Percentiles rank a stretch among this genome's conserved stretches.
Conservation (phyloP, 2,113 vertebrate genomes). For the Chloroceryle aenea region DNA sequence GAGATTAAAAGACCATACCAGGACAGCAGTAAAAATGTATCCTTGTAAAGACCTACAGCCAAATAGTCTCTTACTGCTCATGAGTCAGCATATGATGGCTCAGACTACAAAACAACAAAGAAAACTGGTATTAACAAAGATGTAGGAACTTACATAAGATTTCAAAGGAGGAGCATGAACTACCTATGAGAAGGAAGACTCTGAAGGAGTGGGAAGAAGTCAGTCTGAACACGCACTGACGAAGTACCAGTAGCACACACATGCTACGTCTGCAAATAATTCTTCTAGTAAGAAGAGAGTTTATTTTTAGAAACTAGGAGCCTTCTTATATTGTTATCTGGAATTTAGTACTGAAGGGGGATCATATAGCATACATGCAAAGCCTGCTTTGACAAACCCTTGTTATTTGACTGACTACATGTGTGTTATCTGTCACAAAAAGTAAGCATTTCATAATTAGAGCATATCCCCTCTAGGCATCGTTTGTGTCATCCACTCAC, state of each 20-base stretch:
- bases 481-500: neutral
- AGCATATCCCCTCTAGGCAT: neutral
- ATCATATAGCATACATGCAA: neutral
- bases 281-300: neutral
- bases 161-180: neutral
- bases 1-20: neutral
- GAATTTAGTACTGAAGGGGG: neutral
- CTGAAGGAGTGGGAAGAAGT: neutral
- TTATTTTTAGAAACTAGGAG: neutral
- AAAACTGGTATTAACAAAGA: neutral
- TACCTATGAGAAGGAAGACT: neutral
- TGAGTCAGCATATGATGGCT: neutral
- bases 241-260: neutral
- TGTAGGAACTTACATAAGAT: neutral
- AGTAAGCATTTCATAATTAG: constrained; percentile 9
- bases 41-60: neutral
- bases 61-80: neutral
- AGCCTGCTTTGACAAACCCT: neutral
- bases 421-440: neutral
- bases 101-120: neutral
- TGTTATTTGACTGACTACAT: neutral
- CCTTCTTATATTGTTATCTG: neutral
- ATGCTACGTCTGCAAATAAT: neutral
- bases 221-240: neutral
- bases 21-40: neutral